A percentile compares a stretch with the other conserved stretches of the same genome.
Evolutionary conservation across 2,888 invertebrate species (phyloP).

Genomic region (Rhopalosiphum nymphaeae): DNA sequence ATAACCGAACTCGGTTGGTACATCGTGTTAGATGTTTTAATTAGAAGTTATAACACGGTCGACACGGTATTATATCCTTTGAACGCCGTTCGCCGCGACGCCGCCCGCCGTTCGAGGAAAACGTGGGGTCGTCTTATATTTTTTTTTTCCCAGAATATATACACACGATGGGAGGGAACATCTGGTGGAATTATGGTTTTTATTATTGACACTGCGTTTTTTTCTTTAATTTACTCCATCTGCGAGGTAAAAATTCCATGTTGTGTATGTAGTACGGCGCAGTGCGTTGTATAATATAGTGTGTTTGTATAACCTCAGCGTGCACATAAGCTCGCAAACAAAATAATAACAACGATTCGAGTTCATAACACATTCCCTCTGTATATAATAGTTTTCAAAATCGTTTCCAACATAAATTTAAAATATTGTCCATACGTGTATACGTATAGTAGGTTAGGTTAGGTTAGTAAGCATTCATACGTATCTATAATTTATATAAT

Average conservation of each 20-base stretch:
- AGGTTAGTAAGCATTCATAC: neutral
- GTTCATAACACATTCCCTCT: neutral
- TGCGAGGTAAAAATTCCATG: conserved; percentile 57
- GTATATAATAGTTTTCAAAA: neutral
- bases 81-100: conserved; percentile 12
- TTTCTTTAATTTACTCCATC: conserved; percentile 62
- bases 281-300: neutral
- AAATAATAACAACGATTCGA: neutral
- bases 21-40: conserved; percentile 34
- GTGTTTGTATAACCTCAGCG: conserved; percentile 5
- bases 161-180: conserved; percentile 19
- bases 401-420: neutral
- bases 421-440: neutral
- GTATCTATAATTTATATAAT: neutral
- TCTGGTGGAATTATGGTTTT: conserved; percentile 55
- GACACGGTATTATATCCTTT: conserved; percentile 39
- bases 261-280: neutral
- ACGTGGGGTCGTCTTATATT: conserved; percentile 36
- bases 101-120: conserved; percentile 44
- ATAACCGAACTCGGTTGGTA: neutral
- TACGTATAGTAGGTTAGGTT: no score
- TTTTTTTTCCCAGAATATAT: conserved; percentile 34
- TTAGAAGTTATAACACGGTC: conserved; percentile 44
- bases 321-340: conserved; percentile 10
- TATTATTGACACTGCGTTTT: conserved; percentile 55